Conservation (phyloP, 2,797 vertebrate genomes). For the Falco rusticolus region DNA sequence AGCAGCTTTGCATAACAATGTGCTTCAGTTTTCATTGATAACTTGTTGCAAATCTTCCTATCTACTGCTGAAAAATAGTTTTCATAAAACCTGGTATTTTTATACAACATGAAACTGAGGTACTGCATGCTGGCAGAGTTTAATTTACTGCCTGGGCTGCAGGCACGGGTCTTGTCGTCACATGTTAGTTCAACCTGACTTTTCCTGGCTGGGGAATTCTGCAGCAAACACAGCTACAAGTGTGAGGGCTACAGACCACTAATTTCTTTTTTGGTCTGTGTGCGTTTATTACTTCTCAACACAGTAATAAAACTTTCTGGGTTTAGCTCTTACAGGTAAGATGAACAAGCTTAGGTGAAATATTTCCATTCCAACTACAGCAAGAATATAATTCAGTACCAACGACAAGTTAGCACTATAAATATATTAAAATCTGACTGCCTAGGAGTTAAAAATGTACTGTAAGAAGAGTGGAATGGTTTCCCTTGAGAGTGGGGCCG, state of each 20-base stretch:
- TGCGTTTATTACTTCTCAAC: not conserved
- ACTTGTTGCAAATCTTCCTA: not conserved
- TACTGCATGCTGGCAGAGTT: not conserved
- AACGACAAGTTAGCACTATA: not conserved
- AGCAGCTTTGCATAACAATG: not conserved
- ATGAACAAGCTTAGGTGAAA: not conserved
- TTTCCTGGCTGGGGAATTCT: not conserved
- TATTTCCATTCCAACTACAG: not conserved
- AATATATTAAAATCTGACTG: not conserved
- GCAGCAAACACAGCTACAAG: not conserved
- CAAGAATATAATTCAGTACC: not conserved
- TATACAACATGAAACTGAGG: not conserved
- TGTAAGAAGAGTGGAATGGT: not conserved
- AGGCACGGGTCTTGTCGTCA: not conserved
- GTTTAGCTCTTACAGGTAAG: not conserved
- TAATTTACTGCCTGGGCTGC: not conserved
- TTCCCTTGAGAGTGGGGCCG: not conserved
- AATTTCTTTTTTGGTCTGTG: not conserved
- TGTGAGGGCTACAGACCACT: not conserved
- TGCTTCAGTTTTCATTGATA: not conserved
- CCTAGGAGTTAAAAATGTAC: not conserved
- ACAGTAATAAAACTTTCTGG: not conserved
- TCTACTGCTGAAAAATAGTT: not conserved
- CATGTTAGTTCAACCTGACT: not conserved
- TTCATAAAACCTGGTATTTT: not conserved